Evolutionary conservation across 2,797 vertebrate genomes (phyloP).

Genomic region (Neomorphus geoffroyi): DNA sequence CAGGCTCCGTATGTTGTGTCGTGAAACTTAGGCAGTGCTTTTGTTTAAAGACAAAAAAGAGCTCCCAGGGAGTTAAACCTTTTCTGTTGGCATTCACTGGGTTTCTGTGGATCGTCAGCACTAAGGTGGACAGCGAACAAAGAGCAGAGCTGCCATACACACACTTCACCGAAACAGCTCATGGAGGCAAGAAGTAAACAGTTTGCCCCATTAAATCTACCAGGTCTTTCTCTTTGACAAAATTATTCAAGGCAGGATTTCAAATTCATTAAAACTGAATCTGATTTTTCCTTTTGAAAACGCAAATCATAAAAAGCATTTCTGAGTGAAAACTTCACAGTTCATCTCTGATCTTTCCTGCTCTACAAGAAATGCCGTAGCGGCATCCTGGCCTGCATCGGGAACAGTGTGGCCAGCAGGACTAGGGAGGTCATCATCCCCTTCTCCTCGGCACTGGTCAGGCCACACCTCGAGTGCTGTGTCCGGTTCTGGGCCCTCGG

Average conservation of each 20-base stretch:
- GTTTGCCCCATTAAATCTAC: no score
- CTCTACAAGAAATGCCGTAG: neutral
- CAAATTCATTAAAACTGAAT: no score
- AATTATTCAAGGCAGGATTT: no score
- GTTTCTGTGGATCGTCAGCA: neutral
- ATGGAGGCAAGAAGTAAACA: neutral
- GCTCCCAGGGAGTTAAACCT: neutral
- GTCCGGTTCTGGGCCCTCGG: no score
- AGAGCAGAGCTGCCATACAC: neutral
- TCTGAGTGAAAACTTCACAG: neutral
- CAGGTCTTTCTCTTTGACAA: no score
- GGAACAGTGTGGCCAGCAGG: no score
- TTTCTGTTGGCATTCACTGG: neutral
- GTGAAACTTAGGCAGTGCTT: neutral
- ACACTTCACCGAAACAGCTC: neutral
- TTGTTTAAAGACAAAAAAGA: neutral
- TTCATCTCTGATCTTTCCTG: neutral
- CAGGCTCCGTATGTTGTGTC: accelerated
- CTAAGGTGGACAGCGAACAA: neutral
- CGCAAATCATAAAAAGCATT: neutral
- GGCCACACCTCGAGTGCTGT: no score
- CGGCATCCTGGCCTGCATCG: no score
- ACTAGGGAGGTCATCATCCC: no score
- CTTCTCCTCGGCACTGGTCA: no score
- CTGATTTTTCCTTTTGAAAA: no score